A percentile compares a stretch with the other conserved stretches of the same genome.
Conservation (phyloP, 2,888 invertebrate genomes). For the Drosophila neutralis region DNA sequence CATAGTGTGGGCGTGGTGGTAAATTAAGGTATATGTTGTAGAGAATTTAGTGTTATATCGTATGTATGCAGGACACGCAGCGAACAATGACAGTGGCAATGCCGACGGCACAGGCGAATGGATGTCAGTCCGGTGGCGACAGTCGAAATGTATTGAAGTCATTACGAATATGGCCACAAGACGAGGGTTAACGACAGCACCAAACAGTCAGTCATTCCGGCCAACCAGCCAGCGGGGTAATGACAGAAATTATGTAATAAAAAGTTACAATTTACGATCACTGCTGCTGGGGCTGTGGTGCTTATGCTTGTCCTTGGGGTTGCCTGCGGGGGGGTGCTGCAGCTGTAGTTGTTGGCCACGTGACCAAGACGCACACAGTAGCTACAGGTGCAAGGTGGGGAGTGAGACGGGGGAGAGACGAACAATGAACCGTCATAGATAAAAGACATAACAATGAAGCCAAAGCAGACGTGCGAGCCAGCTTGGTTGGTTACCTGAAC, state of each 20-base stretch:
- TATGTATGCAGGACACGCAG: slow-evolving; percentile 74
- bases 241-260: slow-evolving; percentile 83
- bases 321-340: neutral
- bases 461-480: slow-evolving; percentile 72
- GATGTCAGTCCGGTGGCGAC: slow-evolving; percentile 68
- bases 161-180: slow-evolving; percentile 74
- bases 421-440: slow-evolving; percentile 80
- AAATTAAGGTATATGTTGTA: slow-evolving; percentile 2
- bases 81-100: slow-evolving; percentile 52
- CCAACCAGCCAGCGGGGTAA: slow-evolving; percentile 70
- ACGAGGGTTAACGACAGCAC: slow-evolving; percentile 62
- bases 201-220: slow-evolving; percentile 52
- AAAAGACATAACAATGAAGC: slow-evolving; percentile 80
- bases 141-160: slow-evolving; percentile 80
- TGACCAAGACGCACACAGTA: slow-evolving; percentile 59
- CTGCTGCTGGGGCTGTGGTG: slow-evolving; percentile 25
- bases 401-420: slow-evolving; percentile 18
- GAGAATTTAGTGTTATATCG: slow-evolving; percentile 28
- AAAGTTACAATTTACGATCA: slow-evolving; percentile 83
- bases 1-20: neutral
- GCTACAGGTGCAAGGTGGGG: slow-evolving; percentile 59
- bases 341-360: slow-evolving; percentile 48
- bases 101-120: slow-evolving; percentile 11
- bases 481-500: slow-evolving; percentile 14
- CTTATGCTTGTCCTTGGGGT: neutral